Base-by-base conservation (phyloP, 2,888 invertebrate species). In the Cistogaster globosa region DNA sequence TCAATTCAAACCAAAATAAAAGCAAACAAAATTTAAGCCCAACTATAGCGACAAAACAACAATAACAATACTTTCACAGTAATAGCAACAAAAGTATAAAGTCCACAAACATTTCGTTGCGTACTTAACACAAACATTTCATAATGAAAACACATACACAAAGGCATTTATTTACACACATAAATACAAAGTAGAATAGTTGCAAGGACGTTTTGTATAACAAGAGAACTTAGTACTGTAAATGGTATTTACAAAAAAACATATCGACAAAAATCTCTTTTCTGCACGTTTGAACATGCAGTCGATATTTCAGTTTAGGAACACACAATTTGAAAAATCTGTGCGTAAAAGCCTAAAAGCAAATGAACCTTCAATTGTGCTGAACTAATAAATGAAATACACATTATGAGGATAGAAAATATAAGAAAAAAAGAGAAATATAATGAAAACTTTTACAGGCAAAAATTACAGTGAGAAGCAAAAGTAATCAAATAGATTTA, bases 291-390 rank as follows among this genome's bases (percentile, higher is more conserved):
- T 81, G 45, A 75, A 55, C 75, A 81, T 81, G 72, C 38, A 67
- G 58, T 74, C 65, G 67, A 67, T 74, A 51, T 67, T 80, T 65
- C 36, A 72, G 65, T 72, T 63, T 57, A 65, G 57, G 26, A 48
- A 60, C 65, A 42, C 63, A 65, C 45, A 63, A 71, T 58, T 63
- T 18, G 18, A 38, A 71, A 81, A 80, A 84, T 18, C 76, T 84
- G 36, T 77, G 72, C 76, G 32, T 81, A 74, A 79, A 79, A 71
- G 36, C 62, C 76, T 57, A 77, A 84, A 84, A 81, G 81, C 81
- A 81, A 84, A 84, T 81, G 77, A 77, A 81, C 67, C 57, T 72
- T 77, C 81, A 77, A 84, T 81, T 81, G 81, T 81, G 81, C 81
- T 72, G 81, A 84, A 81, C 84, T 81, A 81, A 81, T 81, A 84